Conservation (phyloP, 2,113 vertebrate genomes). For the Myrmecobius fasciatus region DNA sequence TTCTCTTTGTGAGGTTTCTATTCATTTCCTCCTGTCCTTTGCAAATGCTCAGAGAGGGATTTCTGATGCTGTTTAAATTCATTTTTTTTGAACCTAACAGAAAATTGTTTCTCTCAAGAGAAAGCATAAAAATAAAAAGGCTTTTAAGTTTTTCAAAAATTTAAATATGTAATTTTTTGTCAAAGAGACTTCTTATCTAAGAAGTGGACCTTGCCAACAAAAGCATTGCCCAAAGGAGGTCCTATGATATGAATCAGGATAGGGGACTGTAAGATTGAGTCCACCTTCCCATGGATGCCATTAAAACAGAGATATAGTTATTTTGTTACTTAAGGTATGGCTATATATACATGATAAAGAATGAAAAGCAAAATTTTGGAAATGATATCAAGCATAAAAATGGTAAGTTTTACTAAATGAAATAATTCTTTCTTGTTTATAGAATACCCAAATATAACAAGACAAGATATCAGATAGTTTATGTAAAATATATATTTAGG, state of each 20-base stretch:
- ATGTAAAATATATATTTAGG: too few species aligned
- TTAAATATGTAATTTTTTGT: background rate
- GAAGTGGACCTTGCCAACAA: background rate
- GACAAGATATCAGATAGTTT: too few species aligned
- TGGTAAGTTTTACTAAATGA: too few species aligned
- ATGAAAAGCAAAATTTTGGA: too few species aligned
- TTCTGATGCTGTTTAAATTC: background rate
- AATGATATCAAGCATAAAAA: too few species aligned
- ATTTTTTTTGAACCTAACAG: background rate
- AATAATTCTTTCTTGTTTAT: too few species aligned
- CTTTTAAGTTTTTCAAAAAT: background rate
- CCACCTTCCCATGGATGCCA: too few species aligned
- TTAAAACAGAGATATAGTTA: too few species aligned
- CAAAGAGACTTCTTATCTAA: background rate
- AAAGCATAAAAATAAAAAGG: background rate
- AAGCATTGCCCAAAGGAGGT: background rate
- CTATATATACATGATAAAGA: too few species aligned
- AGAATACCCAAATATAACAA: too few species aligned
- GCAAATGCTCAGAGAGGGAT: background rate
- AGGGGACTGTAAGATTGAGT: too few species aligned
- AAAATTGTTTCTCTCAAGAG: background rate
- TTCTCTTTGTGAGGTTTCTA: background rate
- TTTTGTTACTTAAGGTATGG: too few species aligned
- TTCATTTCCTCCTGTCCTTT: conserved; percentile 7
- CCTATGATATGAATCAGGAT: background rate